Conservation (phyloP, 2,888 invertebrate species). For the Podotricha telesiphe region DNA sequence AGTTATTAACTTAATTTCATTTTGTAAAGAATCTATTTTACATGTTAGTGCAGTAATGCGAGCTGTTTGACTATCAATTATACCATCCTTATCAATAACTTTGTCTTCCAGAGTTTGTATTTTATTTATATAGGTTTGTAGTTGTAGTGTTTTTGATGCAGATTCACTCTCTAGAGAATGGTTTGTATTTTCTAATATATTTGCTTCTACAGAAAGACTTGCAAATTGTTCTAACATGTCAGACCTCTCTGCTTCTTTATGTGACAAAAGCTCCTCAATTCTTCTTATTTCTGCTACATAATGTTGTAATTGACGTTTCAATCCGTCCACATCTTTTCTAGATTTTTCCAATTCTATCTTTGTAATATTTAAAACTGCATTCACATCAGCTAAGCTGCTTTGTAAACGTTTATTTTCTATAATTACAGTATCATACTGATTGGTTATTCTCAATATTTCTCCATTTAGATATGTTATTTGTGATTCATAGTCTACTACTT, state of each 20-base stretch:
- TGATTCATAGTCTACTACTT: slow-evolving; percentile 74
- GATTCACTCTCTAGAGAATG: slow-evolving; percentile 91
- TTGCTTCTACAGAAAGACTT: slow-evolving; percentile 90
- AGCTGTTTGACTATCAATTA: slow-evolving; percentile 69
- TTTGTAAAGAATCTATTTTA: slow-evolving; percentile 70
- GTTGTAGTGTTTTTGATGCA: slow-evolving; percentile 85
- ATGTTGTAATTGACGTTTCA: slow-evolving; percentile 90
- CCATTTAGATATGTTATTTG: slow-evolving; percentile 84
- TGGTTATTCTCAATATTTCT: slow-evolving; percentile 82
- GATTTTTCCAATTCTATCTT: slow-evolving; percentile 88
- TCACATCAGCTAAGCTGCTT: slow-evolving; percentile 86
- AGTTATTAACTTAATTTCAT: slow-evolving; percentile 71
- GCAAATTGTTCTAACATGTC: slow-evolving; percentile 92
- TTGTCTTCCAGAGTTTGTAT: slow-evolving; percentile 86
- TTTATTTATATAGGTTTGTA: slow-evolving; percentile 76
- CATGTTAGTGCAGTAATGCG: slow-evolving; percentile 68
- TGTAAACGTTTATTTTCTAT: slow-evolving; percentile 89
- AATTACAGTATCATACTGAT: slow-evolving; percentile 83
- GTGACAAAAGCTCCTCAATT: slow-evolving; percentile 89
- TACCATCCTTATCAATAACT: slow-evolving; percentile 75
- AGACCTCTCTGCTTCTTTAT: slow-evolving; percentile 90
- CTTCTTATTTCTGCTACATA: slow-evolving; percentile 92
- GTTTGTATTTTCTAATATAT: slow-evolving; percentile 89
- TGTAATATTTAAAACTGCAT: slow-evolving; percentile 84
- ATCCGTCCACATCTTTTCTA: slow-evolving; percentile 87